Evolutionary conservation across 1,140 invertebrate genomes (phyloP).

Genomic region (Trinorchestia longiramus): DNA sequence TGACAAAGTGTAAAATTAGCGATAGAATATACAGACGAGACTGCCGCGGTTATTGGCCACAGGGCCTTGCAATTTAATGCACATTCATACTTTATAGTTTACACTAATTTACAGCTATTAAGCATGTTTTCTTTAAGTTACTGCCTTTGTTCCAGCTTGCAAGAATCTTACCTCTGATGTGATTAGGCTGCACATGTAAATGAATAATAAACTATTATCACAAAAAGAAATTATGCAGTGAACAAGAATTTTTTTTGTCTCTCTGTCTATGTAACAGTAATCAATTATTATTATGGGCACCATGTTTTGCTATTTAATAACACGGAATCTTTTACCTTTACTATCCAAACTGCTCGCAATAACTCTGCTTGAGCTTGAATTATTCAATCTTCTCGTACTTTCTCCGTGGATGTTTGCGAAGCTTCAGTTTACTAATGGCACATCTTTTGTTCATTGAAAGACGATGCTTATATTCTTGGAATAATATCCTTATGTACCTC

Average conservation of each 20-base stretch:
- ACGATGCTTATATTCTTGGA: neutral
- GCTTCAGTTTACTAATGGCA: neutral
- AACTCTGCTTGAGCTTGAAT: too few species aligned
- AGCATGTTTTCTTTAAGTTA: neutral
- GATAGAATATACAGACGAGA: neutral
- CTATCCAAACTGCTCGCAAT: too few species aligned
- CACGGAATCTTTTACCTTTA: too few species aligned
- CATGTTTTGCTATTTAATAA: neutral
- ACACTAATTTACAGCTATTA: neutral
- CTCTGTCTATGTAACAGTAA: too few species aligned
- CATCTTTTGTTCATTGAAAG: neutral
- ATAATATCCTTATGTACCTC: neutral
- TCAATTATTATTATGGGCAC: neutral
- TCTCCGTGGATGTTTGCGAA: neutral
- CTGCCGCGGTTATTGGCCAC: neutral
- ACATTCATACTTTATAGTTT: neutral
- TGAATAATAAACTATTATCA: too few species aligned
- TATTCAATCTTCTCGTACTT: neutral
- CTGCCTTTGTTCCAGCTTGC: neutral
- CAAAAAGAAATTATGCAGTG: too few species aligned
- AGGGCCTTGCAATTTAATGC: neutral
- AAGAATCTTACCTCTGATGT: neutral
- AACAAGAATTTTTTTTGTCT: too few species aligned
- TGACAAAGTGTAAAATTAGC: neutral
- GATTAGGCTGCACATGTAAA: too few species aligned